These are phyloP conservation scores for Reinhardtius hippoglossoides DNA, from an alignment of 2,113 vertebrate genomes.

Conservation along the genomic window DNA sequence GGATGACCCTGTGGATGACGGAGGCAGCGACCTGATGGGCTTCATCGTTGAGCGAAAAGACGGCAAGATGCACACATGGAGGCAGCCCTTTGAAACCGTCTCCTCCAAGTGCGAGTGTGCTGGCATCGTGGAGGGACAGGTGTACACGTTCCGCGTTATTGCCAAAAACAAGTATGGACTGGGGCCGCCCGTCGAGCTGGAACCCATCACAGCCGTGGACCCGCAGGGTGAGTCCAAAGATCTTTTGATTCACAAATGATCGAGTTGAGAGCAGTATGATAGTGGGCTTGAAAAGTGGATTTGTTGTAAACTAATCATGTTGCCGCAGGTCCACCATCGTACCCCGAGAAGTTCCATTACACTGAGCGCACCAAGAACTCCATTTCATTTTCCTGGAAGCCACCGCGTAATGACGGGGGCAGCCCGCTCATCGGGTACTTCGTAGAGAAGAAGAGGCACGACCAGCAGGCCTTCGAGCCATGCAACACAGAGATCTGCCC, in stretches of 20 bases:
- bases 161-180: slow-evolving; percentile 97
- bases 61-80: slow-evolving; percentile 94
- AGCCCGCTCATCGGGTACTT: slow-evolving; percentile 94
- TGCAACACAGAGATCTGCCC: slow-evolving; percentile 89
- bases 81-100: slow-evolving; percentile 90
- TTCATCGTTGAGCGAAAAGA: slow-evolving; percentile 94
- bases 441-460: slow-evolving; percentile 94
- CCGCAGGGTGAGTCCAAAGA: slow-evolving; percentile 85
- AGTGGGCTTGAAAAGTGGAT: not conserved
- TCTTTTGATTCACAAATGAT: no score
- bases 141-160: slow-evolving; percentile 94
- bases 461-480: slow-evolving; percentile 90
- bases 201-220: slow-evolving; percentile 92
- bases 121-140: slow-evolving; percentile 93
- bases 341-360: slow-evolving; percentile 96
- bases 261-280: no score
- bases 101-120: slow-evolving; percentile 97
- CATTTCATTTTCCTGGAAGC: slow-evolving; percentile 92
- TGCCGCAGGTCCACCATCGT: slow-evolving; percentile 89
- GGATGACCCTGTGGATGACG: slow-evolving; percentile 96
- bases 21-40: slow-evolving; percentile 93
- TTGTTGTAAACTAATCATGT: not conserved
- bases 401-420: slow-evolving; percentile 94
- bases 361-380: slow-evolving; percentile 94
- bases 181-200: slow-evolving; percentile 91